Conservation (phyloP, 1,140 invertebrate species). For the Sycophaga agraensis region DNA sequence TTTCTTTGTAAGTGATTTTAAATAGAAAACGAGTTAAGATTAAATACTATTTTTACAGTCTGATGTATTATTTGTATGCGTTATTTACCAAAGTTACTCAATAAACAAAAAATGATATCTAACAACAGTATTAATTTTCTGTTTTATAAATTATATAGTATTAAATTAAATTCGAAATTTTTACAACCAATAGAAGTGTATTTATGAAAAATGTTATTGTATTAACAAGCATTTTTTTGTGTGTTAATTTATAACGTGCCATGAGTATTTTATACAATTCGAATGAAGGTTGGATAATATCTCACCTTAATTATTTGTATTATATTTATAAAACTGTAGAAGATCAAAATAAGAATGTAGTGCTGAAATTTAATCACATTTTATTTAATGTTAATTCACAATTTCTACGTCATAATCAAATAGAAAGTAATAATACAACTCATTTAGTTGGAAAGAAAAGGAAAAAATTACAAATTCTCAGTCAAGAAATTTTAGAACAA, state of each 20-base stretch:
- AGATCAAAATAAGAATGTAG: constrained; percentile 13
- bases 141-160: not conserved
- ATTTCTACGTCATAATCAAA: constrained; percentile 42
- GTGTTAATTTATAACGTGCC: not conserved
- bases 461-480: constrained; percentile 30
- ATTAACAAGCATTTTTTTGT: too few species aligned
- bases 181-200: too few species aligned
- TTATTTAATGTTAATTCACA: constrained; percentile 46
- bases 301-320: constrained; percentile 43
- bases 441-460: constrained; percentile 25
- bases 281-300: constrained; percentile 46
- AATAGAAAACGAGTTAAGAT: too few species aligned
- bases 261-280: constrained; percentile 42
- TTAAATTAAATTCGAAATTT: too few species aligned
- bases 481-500: constrained; percentile 35
- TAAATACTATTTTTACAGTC: too few species aligned
- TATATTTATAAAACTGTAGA: constrained; percentile 38
- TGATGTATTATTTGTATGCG: too few species aligned
- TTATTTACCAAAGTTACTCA: too few species aligned
- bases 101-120: too few species aligned
- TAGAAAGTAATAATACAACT: constrained; percentile 5
- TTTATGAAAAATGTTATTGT: too few species aligned
- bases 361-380: constrained; percentile 37
- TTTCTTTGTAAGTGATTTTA: too few species aligned
- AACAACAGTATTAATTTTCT: not conserved